A percentile compares a stretch with the other conserved stretches of the same genome.
These are phyloP conservation scores for Lymantria monacha DNA, from an alignment of 2,888 invertebrate species.

Conservation along the genomic window DNA sequence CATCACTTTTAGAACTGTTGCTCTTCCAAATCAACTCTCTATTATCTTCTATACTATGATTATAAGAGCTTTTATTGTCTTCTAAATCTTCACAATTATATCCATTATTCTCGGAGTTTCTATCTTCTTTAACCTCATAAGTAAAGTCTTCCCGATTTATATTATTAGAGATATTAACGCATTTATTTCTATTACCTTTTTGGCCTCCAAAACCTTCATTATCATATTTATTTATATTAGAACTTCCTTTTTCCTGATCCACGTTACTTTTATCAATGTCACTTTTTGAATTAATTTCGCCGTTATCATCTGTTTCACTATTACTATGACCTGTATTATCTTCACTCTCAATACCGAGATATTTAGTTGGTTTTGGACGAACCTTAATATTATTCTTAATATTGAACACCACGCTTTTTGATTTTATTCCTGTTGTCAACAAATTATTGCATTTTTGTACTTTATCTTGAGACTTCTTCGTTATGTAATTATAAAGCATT, in stretches of 20 bases:
- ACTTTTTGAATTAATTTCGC: too few relatives aligned
- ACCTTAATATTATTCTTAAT: neutral
- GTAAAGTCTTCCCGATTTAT: too few relatives aligned
- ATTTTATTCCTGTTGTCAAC: neutral
- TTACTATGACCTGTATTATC: neutral
- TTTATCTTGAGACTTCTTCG: slow-evolving; percentile 30
- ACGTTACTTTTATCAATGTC: too few relatives aligned
- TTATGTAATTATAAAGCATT: slow-evolving; percentile 55
- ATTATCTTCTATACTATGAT: neutral
- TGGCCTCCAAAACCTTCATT: too few relatives aligned
- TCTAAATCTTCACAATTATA: too few relatives aligned
- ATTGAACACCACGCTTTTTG: neutral
- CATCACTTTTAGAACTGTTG: too few relatives aligned
- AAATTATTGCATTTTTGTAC: slow-evolving; percentile 4
- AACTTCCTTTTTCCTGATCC: too few relatives aligned
- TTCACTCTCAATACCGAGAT: neutral
- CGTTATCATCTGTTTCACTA: neutral
- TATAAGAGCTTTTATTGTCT: neutral
- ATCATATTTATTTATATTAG: too few relatives aligned
- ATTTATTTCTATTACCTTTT: too few relatives aligned
- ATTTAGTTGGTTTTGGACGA: slow-evolving; percentile 2
- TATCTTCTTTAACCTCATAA: too few relatives aligned
- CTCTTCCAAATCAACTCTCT: neutral
- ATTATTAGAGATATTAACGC: too few relatives aligned
- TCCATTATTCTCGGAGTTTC: too few relatives aligned